Evolutionary conservation across 2,888 invertebrate species (phyloP).

Genomic region (Noctuana brunneofusca): DNA sequence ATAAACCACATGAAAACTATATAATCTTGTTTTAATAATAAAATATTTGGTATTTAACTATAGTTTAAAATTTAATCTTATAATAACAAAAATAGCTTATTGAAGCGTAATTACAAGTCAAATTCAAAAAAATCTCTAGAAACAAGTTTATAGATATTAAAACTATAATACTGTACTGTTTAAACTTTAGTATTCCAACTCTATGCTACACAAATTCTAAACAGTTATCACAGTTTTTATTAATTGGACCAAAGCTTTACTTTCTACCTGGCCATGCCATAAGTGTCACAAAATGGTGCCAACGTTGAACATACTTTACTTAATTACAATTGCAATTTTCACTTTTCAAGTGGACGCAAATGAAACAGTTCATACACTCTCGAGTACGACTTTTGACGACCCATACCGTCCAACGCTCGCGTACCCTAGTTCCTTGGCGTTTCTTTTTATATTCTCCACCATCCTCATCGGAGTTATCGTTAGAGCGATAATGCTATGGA

Average conservation of each 20-base stretch:
- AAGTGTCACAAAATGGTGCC: conserved; percentile 8
- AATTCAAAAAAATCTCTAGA: too few species aligned
- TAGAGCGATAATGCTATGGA: conserved; percentile 62
- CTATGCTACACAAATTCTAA: too few species aligned
- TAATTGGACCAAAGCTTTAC: not conserved
- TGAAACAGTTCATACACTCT: not conserved
- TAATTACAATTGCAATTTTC: not conserved
- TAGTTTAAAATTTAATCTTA: too few species aligned
- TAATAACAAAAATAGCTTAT: too few species aligned
- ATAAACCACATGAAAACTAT: not conserved
- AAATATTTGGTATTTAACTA: too few species aligned
- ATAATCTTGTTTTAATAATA: not conserved
- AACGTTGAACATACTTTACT: not conserved
- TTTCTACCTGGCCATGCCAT: conserved; percentile 9
- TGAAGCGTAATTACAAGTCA: too few species aligned
- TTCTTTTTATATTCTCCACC: conserved; percentile 61
- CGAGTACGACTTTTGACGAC: conserved; percentile 43
- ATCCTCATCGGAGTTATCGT: conserved; percentile 64
- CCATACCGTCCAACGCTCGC: conserved; percentile 51
- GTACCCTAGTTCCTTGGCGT: conserved; percentile 60
- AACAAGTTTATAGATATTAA: too few species aligned
- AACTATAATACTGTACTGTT: too few species aligned
- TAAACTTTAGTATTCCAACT: too few species aligned
- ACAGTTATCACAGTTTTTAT: not conserved
- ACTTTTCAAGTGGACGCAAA: conserved; percentile 4